Conservation (phyloP, 1,140 invertebrate genomes). For the Drosophila hydei region DNA sequence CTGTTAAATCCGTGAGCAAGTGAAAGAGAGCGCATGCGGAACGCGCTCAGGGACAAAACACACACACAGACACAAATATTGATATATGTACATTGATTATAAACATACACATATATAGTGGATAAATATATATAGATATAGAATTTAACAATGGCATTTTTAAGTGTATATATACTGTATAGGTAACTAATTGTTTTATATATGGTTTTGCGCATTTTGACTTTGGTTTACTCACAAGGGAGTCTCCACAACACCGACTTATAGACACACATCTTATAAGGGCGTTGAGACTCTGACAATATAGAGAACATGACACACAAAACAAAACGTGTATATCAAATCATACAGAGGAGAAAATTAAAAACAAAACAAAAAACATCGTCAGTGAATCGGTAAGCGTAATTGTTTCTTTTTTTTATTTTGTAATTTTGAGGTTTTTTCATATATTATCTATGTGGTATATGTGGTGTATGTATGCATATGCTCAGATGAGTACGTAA, state of each 20-base stretch:
- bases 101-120: conserved; percentile 27
- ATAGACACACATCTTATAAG: conserved; percentile 79
- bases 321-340: conserved; percentile 74
- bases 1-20: conserved; percentile 10
- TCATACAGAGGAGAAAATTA: conserved; percentile 57
- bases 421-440: conserved; percentile 3
- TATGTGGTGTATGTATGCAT: conserved; percentile 13
- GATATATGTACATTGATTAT: conserved; percentile 20
- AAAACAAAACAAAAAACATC: conserved; percentile 57
- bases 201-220: conserved; percentile 57
- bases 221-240: conserved; percentile 80
- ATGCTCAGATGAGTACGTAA: conserved; percentile 11
- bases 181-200: conserved; percentile 39
- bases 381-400: conserved; percentile 51
- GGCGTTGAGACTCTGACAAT: conserved; percentile 80
- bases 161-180: conserved; percentile 43
- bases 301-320: conserved; percentile 80
- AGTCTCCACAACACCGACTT: conserved; percentile 81
- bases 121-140: conserved; percentile 19
- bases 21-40: conserved; percentile 16
- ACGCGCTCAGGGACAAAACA: conserved; percentile 48
- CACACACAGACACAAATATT: conserved; percentile 40
- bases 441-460: conserved; percentile 18
- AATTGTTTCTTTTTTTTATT: conserved; percentile 21
- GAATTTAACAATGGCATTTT: conserved; percentile 7